A percentile compares a stretch with the other conserved stretches of the same genome.
These are phyloP conservation scores for Apodemia zela DNA, from an alignment of 2,888 invertebrate genomes.

Conservation along the genomic window DNA sequence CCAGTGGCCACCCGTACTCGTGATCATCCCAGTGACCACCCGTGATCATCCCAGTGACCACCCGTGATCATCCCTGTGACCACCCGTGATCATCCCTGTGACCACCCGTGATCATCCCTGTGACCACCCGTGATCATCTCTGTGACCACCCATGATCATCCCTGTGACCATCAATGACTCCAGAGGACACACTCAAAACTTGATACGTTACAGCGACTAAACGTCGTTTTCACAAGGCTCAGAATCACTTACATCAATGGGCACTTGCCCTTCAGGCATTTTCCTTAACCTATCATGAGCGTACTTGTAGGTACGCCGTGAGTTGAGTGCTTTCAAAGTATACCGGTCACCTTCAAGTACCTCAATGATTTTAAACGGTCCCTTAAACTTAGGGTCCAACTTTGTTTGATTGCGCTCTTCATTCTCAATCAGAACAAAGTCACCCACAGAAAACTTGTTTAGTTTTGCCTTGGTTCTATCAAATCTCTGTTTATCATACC, in stretches of 20 bases:
- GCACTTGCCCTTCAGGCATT: not conserved
- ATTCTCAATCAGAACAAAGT: conserved; percentile 4
- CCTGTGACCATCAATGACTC: not conserved
- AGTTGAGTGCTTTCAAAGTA: not conserved
- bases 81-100: no score
- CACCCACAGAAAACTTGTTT: not conserved
- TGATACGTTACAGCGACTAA: not conserved
- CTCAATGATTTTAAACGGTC: not conserved
- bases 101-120: no score
- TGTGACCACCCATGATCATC: no score
- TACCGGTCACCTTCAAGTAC: not conserved
- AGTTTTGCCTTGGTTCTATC: conserved; percentile 7
- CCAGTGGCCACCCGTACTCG: not conserved
- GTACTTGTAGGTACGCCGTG: conserved; percentile 2
- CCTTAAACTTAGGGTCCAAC: conserved; percentile 9
- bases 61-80: no score
- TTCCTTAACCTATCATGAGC: not conserved
- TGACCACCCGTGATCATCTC: no score
- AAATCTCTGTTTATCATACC: not conserved
- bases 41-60: not conserved
- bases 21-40: not conserved
- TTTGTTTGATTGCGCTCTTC: conserved; percentile 5
- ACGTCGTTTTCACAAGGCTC: not conserved
- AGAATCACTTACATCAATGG: not conserved
- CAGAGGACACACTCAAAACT: not conserved